A percentile compares a stretch with the other conserved stretches of the same genome.
Evolutionary conservation across 2,888 invertebrate genomes (phyloP).

Genomic region (Quadriops clusia): DNA sequence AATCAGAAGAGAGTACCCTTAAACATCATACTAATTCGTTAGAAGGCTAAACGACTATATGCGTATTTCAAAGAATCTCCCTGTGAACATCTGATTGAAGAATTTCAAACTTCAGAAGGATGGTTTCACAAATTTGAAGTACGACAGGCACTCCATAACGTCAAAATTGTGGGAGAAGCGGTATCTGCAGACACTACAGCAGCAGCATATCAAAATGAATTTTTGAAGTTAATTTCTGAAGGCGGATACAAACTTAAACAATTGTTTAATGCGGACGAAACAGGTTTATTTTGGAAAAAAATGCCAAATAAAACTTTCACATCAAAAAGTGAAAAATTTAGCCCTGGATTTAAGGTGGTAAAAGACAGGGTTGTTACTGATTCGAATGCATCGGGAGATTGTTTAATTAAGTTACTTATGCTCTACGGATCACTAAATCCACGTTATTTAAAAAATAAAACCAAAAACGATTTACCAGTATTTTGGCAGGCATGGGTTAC

Average conservation of each 20-base stretch:
- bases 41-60: no score
- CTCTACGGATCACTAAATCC: conserved; percentile 19
- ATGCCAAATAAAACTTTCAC: conserved; percentile 18
- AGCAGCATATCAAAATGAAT: conserved; percentile 11
- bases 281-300: conserved; percentile 18
- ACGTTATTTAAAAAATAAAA: conserved; percentile 16
- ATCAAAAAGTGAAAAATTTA: conserved; percentile 15
- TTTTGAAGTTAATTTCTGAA: conserved; percentile 11
- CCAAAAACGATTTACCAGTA: conserved; percentile 14
- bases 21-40: no score
- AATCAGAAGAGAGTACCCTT: no score
- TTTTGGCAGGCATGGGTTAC: conserved; percentile 19
- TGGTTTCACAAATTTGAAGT: conserved; percentile 19
- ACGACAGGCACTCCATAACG: conserved; percentile 9
- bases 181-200: conserved; percentile 14
- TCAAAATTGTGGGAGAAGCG: conserved; percentile 12
- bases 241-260: conserved; percentile 18
- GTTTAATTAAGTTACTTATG: conserved; percentile 17
- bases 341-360: conserved; percentile 16
- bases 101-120: conserved; percentile 9
- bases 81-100: no score
- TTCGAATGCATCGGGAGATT: conserved; percentile 16
- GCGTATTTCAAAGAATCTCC: no score
- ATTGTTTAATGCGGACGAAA: conserved; percentile 24
- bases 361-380: conserved; percentile 17